A percentile compares a stretch with the other conserved stretches of the same genome.
Conservation (phyloP, 2,888 invertebrate genomes). For the Erannis defoliaria region DNA sequence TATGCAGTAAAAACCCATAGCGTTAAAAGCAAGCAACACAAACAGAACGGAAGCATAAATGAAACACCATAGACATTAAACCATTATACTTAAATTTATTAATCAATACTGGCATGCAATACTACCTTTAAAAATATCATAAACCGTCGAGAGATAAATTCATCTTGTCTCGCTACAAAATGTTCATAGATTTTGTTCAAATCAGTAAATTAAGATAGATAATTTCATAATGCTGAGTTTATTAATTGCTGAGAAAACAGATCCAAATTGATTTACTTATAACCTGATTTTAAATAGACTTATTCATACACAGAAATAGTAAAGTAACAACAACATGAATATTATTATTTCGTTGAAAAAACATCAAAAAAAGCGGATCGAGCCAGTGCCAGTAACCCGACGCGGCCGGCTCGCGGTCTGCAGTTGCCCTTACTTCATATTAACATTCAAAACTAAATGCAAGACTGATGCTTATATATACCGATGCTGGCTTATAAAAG, state of each 20-base stretch:
- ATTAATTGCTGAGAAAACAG: constrained; percentile 76
- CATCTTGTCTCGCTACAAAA: constrained; percentile 75
- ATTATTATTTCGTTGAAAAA: constrained; percentile 79
- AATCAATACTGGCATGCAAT: constrained; percentile 82
- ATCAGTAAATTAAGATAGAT: constrained; percentile 60
- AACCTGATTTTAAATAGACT: constrained; percentile 84
- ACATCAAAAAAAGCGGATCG: constrained; percentile 81
- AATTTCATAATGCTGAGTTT: constrained; percentile 81
- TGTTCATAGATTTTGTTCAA: constrained; percentile 69
- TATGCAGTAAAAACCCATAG: constrained; percentile 35
- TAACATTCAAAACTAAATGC: constrained; percentile 64
- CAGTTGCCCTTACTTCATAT: constrained; percentile 78
- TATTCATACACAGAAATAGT: constrained; percentile 79
- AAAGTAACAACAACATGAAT: constrained; percentile 78
- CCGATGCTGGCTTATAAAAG: constrained; percentile 72
- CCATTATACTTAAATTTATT: constrained; percentile 86
- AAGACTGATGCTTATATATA: constrained; percentile 72
- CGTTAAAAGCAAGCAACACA: constrained; percentile 34
- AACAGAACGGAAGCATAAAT: constrained; percentile 60
- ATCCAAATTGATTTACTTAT: constrained; percentile 84
- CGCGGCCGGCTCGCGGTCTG: constrained; percentile 39
- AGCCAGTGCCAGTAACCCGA: constrained; percentile 67
- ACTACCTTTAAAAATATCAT: constrained; percentile 75
- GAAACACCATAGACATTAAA: constrained; percentile 74
- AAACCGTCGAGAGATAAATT: constrained; percentile 81